Base-by-base conservation (phyloP, 2,113 vertebrate species). In the Podarcis muralis region DNA sequence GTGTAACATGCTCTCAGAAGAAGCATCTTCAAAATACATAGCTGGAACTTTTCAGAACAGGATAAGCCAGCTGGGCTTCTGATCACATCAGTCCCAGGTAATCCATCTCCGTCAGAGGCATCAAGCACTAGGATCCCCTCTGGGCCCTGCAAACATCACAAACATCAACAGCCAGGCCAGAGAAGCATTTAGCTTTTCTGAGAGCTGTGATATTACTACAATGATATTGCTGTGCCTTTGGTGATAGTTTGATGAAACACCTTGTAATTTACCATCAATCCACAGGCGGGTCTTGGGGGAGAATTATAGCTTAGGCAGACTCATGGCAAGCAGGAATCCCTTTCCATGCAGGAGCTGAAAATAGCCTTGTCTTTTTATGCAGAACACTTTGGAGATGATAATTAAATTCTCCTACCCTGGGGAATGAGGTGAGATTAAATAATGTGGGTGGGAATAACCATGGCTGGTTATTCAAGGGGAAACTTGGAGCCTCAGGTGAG, bases 41-140 rank as follows among this genome's bases (percentile, higher is more conserved):
- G 79, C 25, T 16, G 89, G 83, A 43, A 5, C 74, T 85, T 91
- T 90, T 88, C 88, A 84, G 89, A 92, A 91, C 0, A 37, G 91
- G 86, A 0, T 2, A 48, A 76, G 85, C 87, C 72, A 23, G 30
- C 30, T 11, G 22, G 30, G 48, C 69, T 66, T 1, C 1, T 75
- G 32, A 35, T 62, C 71, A 57, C 68, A 75, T 37, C 65, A n/a
- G 62, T n/a, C 30, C 0, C 8, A 0, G 12, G 5, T 0, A 1
- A 3, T 1, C 66, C 13, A 5, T 11, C 7, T 59, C 71, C 4
- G 13, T 69, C 23, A 0, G 48, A 20, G 13, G 20, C 32, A 22
- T 6, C 15, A 30, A 8, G 40, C 6, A 32, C 1, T 0, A 0
- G 11, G 40, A n/a, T 53, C 35, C 4, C 0, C 20, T 77, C n/a